These are phyloP conservation scores for Ochotona curzoniae DNA, from an alignment of 2,113 vertebrate genomes.

Conservation along the genomic window DNA sequence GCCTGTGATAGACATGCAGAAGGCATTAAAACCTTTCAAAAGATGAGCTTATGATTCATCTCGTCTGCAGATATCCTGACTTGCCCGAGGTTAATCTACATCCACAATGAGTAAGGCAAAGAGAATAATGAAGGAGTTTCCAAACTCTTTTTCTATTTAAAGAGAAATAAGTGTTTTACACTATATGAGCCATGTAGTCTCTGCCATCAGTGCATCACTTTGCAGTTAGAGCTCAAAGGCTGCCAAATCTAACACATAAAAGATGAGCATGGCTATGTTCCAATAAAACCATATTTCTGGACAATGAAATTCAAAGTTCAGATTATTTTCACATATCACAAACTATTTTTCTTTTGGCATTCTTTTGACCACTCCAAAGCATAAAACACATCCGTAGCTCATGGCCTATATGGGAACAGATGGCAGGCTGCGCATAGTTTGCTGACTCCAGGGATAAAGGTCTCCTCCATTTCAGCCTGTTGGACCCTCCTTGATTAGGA, in stretches of 20 bases:
- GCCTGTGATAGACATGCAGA: not conserved
- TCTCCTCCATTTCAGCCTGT: not conserved
- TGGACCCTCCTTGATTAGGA: not conserved
- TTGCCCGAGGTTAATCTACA: accelerated
- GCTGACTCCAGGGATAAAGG: not conserved
- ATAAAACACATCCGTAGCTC: not conserved
- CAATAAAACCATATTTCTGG: not conserved
- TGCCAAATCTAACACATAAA: not conserved
- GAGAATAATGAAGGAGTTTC: accelerated
- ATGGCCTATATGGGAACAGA: not conserved
- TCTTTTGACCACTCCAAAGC: not conserved
- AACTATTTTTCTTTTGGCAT: not conserved
- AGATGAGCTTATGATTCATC: accelerated
- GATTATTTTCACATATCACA: not conserved
- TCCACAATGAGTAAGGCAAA: not conserved
- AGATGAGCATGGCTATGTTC: not conserved
- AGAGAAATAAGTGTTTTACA: not conserved
- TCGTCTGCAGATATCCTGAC: not conserved
- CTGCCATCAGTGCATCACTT: not conserved
- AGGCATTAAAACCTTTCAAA: not conserved
- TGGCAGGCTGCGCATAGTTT: not conserved
- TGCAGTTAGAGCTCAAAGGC: not conserved
- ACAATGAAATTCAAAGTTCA: not conserved
- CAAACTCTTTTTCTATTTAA: not conserved
- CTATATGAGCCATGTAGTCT: not conserved